phyloP scores from a whole-genome alignment of 2,888 invertebrate species.

The Drosophila ezoana region DNA sequence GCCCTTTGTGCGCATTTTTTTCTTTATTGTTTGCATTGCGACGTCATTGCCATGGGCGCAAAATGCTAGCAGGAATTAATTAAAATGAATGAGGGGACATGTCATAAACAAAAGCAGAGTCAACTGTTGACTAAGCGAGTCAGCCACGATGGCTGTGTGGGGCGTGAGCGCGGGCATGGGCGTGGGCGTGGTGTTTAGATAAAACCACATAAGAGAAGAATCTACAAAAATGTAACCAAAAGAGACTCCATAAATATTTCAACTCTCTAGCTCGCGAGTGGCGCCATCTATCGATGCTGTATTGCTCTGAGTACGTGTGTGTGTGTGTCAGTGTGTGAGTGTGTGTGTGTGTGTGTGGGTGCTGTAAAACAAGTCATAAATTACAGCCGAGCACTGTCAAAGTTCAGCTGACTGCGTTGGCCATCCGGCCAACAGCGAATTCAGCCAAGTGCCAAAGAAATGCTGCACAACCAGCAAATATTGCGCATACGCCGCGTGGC shows the following conservation, averaged over 20 bases:
- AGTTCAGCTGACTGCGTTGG: slow-evolving; percentile 75
- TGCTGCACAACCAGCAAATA: slow-evolving; percentile 81
- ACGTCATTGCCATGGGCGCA: slow-evolving; percentile 77
- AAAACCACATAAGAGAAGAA: slow-evolving; percentile 73
- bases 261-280: slow-evolving; percentile 73
- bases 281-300: slow-evolving; percentile 78
- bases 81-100: slow-evolving; percentile 81
- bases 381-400: slow-evolving; percentile 74
- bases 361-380: slow-evolving; percentile 81
- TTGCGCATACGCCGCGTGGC: slow-evolving; percentile 76
- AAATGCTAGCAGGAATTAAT: slow-evolving; percentile 77
- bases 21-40: slow-evolving; percentile 71
- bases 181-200: slow-evolving; percentile 59
- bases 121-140: slow-evolving; percentile 79
- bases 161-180: slow-evolving; percentile 15
- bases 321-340: slow-evolving; percentile 9
- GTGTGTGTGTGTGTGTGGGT: slow-evolving; percentile 49
- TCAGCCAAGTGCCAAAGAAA: slow-evolving; percentile 77
- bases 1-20: slow-evolving; percentile 33
- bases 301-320: slow-evolving; percentile 23
- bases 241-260: slow-evolving; percentile 80
- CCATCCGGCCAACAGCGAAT: slow-evolving; percentile 50
- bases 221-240: slow-evolving; percentile 74
- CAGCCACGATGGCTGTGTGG: slow-evolving; percentile 12
- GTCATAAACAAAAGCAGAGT: slow-evolving; percentile 78